phyloP scores from a whole-genome alignment of 1,140 invertebrate species.

The Batillaria attramentaria region DNA sequence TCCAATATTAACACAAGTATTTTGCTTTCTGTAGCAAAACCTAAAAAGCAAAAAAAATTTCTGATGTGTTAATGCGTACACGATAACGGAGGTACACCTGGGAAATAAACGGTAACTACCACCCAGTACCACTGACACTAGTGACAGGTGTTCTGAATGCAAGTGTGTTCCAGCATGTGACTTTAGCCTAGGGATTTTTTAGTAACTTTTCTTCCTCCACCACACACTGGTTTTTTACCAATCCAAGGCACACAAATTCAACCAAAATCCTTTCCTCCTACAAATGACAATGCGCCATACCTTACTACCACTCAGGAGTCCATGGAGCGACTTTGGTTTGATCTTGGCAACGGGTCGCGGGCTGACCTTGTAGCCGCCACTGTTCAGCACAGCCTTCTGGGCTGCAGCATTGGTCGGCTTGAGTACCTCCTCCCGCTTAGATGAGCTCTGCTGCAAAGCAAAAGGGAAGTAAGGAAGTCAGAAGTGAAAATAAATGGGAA shows the following conservation, averaged over 20 bases:
- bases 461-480: constrained; percentile 15
- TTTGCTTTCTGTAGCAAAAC: too few relatives aligned
- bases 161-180: too few relatives aligned
- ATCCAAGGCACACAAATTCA: not conserved
- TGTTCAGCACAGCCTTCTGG: constrained; percentile 76
- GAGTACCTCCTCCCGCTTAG: constrained; percentile 80
- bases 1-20: too few relatives aligned
- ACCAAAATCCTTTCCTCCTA: not conserved
- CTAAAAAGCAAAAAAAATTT: too few relatives aligned
- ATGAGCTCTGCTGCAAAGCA: constrained; percentile 51
- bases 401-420: constrained; percentile 82
- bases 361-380: constrained; percentile 78
- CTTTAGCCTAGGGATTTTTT: too few relatives aligned
- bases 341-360: constrained; percentile 76
- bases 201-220: too few relatives aligned
- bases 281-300: constrained; percentile 42
- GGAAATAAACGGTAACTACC: too few relatives aligned
- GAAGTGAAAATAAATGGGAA: too few relatives aligned
- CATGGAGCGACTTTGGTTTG: constrained; percentile 73
- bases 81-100: too few relatives aligned
- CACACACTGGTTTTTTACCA: not conserved
- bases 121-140: too few relatives aligned
- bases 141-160: too few relatives aligned
- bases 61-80: too few relatives aligned
- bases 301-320: constrained; percentile 63